phyloP scores from a whole-genome alignment of 2,113 vertebrate genomes.

The Prunella fulvescens region DNA sequence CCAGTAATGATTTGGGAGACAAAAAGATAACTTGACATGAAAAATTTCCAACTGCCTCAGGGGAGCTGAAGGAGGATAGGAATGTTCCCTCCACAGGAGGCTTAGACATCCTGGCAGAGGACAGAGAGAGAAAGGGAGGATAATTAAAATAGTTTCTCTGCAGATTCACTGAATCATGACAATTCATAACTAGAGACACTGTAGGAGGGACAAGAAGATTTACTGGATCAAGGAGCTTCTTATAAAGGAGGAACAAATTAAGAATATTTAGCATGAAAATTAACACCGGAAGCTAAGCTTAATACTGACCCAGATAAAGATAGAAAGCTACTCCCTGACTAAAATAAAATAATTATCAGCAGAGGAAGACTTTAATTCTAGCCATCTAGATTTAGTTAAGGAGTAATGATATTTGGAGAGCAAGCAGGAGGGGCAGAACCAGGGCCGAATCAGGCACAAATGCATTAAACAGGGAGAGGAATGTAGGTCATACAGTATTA shows the following conservation, averaged over 20 bases:
- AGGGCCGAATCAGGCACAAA: neutral
- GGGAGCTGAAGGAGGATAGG: neutral
- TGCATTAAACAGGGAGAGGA: neutral
- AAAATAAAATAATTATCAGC: conserved; percentile 1
- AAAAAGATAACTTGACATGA: conserved; percentile 25
- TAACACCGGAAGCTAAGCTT: conserved; percentile 38
- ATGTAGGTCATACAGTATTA: neutral
- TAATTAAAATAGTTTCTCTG: conserved; percentile 37
- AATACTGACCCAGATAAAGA: conserved; percentile 37
- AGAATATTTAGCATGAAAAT: conserved; percentile 42
- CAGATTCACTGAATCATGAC: conserved; percentile 46
- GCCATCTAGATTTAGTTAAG: neutral
- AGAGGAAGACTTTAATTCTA: neutral
- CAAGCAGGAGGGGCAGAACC: neutral
- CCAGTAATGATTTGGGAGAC: neutral
- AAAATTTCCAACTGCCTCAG: conserved; percentile 26
- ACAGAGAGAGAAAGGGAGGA: neutral
- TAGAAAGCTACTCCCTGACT: neutral
- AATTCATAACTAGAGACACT: neutral
- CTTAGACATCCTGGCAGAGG: neutral
- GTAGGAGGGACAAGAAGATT: conserved; percentile 48
- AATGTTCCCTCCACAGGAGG: neutral
- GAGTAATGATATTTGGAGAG: neutral
- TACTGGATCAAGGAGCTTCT: conserved; percentile 21
- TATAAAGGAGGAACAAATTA: conserved; percentile 47